Evolutionary conservation across 1,140 invertebrate species (phyloP), one percentile per base, ranked within the genome.

Genomic region (Trialeurodes vaporariorum): DNA sequence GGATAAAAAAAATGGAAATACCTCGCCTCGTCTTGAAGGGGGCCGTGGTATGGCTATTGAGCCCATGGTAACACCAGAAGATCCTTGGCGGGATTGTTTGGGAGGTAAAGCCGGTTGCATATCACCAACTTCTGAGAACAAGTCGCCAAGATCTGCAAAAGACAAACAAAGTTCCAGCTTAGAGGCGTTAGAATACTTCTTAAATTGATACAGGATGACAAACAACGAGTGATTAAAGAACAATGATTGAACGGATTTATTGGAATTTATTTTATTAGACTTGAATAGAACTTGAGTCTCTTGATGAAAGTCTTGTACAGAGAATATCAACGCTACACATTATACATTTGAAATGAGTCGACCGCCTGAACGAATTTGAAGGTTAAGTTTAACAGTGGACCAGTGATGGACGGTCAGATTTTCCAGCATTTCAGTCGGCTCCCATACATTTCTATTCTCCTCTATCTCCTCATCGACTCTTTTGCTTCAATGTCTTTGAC

Each of bases 111-210:
- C 77, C 62, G 81, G 81, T 66, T 84, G 85, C 73, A 91, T 86
- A 70, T 93, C 91, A 59, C 87, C 89, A 24, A 92, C 83, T 81
- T 93, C 91, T 21, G 88, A 86, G 76, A 93, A 93, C 59, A 93
- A 77, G 76, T 93, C 91, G 1, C 72, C 72, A 24, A 74, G 59
- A 34, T 73, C 72, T 73, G 63, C 65, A 71, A 24, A 71, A 2
- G 63, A 22, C 68, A 61, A 23, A 59, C n/a, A 65, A 63, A 63
- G 63, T 24, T 63, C 1, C 24, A 61, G n/a, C 9, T 22, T 61
- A 22, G 60, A 11, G 5, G n/a, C n/a, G n/a, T 11, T 11, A 22
- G 17, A 49, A 49, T 49, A 49, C 34, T 9, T 9, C 34, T 49
- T 49, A 49, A 49, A n/a, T n/a, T n/a, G n/a, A n/a, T n/a, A n/a